A percentile compares a stretch with the other conserved stretches of the same genome.
These are phyloP conservation scores for Myotis pilosus DNA, from an alignment of 2,797 vertebrate species.

Conservation along the genomic window DNA sequence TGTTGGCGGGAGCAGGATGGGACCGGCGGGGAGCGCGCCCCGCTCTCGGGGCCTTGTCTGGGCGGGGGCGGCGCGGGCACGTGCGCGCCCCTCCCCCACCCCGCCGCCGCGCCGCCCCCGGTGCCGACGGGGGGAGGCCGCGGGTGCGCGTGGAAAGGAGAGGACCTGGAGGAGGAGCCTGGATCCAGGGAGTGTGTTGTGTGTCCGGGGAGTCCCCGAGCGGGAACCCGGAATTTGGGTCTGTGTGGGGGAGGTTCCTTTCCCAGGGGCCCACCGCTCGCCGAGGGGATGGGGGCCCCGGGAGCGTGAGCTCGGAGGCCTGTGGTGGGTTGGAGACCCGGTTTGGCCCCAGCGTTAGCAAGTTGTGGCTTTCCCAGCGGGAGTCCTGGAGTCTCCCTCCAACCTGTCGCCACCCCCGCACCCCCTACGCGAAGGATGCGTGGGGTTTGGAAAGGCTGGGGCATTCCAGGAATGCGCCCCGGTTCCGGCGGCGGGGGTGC, in stretches of 20 bases:
- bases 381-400: not conserved
- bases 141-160: not conserved
- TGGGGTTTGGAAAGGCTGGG: not conserved
- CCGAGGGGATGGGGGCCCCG: not conserved
- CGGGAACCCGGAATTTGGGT: not conserved
- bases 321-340: not conserved
- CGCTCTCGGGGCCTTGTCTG: constrained; percentile 62
- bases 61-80: constrained; percentile 70
- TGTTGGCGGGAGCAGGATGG: constrained; percentile 28
- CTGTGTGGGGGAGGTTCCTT: not conserved
- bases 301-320: not conserved
- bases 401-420: constrained; percentile 22
- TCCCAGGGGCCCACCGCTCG: not conserved
- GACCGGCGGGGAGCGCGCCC: constrained; percentile 34
- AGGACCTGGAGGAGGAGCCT: not conserved
- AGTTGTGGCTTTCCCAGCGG: not conserved
- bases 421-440: not conserved
- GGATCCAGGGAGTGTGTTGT: not conserved
- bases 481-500: not conserved
- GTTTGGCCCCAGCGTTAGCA: not conserved
- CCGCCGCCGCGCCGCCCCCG: not conserved
- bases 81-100: constrained; percentile 68
- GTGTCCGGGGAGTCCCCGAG: not conserved
- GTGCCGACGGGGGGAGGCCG: not conserved
- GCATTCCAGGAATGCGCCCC: not conserved